Base-by-base conservation (phyloP, 2,888 invertebrate genomes). In the Drosophila suboccidentalis region DNA sequence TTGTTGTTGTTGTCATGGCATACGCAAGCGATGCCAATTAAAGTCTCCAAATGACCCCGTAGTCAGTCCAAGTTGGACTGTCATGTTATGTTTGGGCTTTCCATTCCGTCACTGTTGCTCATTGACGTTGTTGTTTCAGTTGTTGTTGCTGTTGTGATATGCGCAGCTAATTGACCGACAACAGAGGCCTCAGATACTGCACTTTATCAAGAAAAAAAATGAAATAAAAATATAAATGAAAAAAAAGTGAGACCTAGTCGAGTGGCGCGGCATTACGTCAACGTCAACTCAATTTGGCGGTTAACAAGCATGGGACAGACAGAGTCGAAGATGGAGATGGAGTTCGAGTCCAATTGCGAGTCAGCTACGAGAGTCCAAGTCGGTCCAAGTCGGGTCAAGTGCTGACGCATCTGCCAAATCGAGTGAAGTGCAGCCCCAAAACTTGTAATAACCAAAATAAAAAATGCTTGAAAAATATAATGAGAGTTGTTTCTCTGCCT, bases 201-300 rank as follows among this genome's bases (percentile, higher is more conserved):
- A 89, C 84, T 84, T 87, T 84, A 84, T 84, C 87, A 84, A 63
- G 53, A 53, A 26, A 34, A 39, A 43, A 19, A 19, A 60, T 1
- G 34, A 46, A 43, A 17, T 4, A 65, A 68, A 80, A n/a, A 26
- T 11, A n/a, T 6, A 34, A 22, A 46, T 22, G 59, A 51, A 60
- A 62, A 74, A 82, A 68, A 66, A 82, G 86, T 83, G 86, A 84
- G 89, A 89, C 70, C 82, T 60, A 67, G 68, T 89, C 85, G 54
- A 84, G 84, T 89, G 84, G 71, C 85, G 74, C 62, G 66, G 89
- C 84, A 84, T 84, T 84, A 84, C 84, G 89, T 84, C 84, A 89
- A 84, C 88, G 87, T 84, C 84, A 84, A 87, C 86, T 84, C 66
- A 78, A 89, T 84, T 89, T 84, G 89, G 87, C 87, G 81, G 81